These are phyloP conservation scores for Sisyra nigra DNA, from an alignment of 2,888 invertebrate species.

Conservation along the genomic window DNA sequence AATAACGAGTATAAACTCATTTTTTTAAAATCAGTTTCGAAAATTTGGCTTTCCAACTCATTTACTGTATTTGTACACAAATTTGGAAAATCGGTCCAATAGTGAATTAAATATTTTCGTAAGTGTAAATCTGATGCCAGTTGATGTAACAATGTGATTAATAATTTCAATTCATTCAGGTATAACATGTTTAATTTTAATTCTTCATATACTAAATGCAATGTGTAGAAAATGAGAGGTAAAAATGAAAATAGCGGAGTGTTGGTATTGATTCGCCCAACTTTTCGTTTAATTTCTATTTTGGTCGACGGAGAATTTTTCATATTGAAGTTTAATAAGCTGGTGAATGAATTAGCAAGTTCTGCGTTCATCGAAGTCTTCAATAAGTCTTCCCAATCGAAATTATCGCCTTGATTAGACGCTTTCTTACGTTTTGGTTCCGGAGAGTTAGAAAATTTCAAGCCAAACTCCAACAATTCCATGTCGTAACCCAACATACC, in stretches of 20 bases:
- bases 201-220: conserved; percentile 86
- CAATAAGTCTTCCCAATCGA: conserved; percentile 66
- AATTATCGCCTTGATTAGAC: conserved; percentile 58
- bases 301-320: not conserved
- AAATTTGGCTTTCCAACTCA: conserved; percentile 31
- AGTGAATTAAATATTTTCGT: conserved; percentile 56
- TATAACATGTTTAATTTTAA: conserved; percentile 63
- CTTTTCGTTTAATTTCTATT: conserved; percentile 7
- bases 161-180: conserved; percentile 44
- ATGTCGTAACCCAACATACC: conserved; percentile 58
- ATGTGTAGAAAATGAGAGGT: conserved; percentile 55
- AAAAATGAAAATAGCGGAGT: conserved; percentile 57
- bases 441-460: conserved; percentile 16
- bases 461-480: conserved; percentile 30
- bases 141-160: conserved; percentile 59
- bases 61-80: conserved; percentile 25
- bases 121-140: conserved; percentile 61
- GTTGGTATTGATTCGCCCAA: conserved; percentile 38
- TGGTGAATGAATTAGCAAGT: conserved; percentile 28
- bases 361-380: conserved; percentile 39
- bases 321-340: conserved; percentile 21
- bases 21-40: conserved; percentile 36
- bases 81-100: conserved; percentile 71
- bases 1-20: conserved; percentile 45
- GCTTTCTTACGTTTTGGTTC: conserved; percentile 56